phyloP scores from a whole-genome alignment of 2,888 invertebrate species.

The Drosophila affinis region DNA sequence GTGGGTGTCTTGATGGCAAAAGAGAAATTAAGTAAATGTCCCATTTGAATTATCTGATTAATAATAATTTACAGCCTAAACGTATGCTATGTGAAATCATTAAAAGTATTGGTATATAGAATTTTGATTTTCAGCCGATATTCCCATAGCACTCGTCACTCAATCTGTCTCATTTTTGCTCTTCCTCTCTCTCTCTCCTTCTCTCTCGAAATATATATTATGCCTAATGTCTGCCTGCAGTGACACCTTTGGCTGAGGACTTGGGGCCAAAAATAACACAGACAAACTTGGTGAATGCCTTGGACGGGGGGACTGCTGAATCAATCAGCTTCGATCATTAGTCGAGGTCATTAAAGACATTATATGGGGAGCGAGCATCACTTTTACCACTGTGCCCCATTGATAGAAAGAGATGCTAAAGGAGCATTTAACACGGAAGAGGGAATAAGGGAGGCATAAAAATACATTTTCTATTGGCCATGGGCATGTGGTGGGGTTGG shows the following conservation, averaged over 20 bases:
- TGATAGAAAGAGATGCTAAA: slow-evolving; percentile 10
- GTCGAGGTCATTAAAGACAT: slow-evolving; percentile 76
- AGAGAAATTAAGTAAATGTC: background rate
- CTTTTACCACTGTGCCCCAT: slow-evolving; percentile 3
- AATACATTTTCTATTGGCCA: slow-evolving; percentile 15
- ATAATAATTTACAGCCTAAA: slow-evolving; percentile 5
- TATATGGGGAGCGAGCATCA: slow-evolving; percentile 49
- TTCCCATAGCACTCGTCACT: slow-evolving; percentile 1
- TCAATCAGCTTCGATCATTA: slow-evolving; percentile 77
- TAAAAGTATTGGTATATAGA: background rate
- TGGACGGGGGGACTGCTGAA: slow-evolving; percentile 54
- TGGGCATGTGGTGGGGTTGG: background rate
- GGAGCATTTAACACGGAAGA: slow-evolving; percentile 42
- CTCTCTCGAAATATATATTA: background rate
- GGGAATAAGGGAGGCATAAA: slow-evolving; percentile 22
- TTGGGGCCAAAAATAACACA: slow-evolving; percentile 54
- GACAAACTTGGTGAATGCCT: slow-evolving; percentile 49
- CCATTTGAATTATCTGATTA: background rate
- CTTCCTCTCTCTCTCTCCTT: slow-evolving; percentile 5
- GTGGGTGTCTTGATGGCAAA: background rate
- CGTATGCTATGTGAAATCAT: slow-evolving; percentile 5
- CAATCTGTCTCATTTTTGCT: background rate
- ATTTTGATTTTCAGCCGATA: slow-evolving; percentile 6
- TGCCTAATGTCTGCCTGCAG: background rate
- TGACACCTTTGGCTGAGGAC: slow-evolving; percentile 43